Percentiles rank a stretch among this genome's conserved stretches.
phyloP scores from a whole-genome alignment of 2,113 vertebrate genomes.

The Phaethornis superciliosus region DNA sequence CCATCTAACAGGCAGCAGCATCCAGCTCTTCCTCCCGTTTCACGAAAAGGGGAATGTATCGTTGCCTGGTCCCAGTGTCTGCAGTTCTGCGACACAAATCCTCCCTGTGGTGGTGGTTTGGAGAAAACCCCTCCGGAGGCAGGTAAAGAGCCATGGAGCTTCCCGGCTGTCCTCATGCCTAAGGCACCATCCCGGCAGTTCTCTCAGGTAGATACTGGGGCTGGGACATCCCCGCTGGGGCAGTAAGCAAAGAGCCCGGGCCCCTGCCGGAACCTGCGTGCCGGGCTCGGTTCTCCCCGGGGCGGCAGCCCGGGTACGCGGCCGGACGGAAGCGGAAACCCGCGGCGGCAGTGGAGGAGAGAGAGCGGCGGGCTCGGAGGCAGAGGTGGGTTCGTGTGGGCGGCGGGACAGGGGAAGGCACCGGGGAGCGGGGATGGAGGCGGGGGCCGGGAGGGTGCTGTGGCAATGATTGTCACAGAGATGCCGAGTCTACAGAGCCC shows the following conservation, averaged over 20 bases:
- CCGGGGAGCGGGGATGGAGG: too few species aligned
- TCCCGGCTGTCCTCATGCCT: rapidly evolving
- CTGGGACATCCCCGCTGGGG: too few species aligned
- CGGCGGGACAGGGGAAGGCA: background rate
- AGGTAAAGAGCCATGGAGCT: rapidly evolving
- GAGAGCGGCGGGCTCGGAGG: background rate
- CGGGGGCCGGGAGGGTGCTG: background rate
- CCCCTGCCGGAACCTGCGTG: background rate
- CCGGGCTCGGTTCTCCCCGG: background rate
- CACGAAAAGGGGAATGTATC: rapidly evolving
- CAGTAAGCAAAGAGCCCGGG: too few species aligned
- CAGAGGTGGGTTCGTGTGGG: background rate
- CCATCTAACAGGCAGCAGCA: rapidly evolving
- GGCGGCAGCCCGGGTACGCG: too few species aligned
- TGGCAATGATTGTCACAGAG: background rate
- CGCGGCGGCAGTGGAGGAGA: background rate
- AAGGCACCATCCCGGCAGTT: rapidly evolving
- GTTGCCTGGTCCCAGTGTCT: rapidly evolving
- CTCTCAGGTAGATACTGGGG: rapidly evolving
- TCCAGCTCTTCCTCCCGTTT: rapidly evolving
- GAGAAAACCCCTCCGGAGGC: rapidly evolving
- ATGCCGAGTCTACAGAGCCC: background rate
- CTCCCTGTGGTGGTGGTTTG: rapidly evolving
- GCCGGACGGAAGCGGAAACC: background rate
- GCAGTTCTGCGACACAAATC: background rate